phyloP scores from a whole-genome alignment of 2,797 vertebrate species.

The Cyprinella venusta region DNA sequence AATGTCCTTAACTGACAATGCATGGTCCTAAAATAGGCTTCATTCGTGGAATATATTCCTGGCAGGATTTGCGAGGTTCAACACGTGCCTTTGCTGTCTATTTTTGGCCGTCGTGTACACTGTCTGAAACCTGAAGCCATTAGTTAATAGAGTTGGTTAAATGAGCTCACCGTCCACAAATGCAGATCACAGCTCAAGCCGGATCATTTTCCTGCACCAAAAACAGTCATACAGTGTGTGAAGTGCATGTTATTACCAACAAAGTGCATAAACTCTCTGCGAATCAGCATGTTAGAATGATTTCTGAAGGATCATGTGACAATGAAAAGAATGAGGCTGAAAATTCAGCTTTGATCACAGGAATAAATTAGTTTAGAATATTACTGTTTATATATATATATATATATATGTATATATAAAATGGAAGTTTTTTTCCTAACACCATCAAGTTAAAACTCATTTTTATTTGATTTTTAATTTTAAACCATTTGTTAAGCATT shows the following conservation, averaged over 20 bases:
- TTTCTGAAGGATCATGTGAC: neutral
- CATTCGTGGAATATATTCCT: neutral
- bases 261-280: neutral
- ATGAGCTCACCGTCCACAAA: conserved; percentile 62
- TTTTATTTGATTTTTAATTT: no score
- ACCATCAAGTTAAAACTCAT: no score
- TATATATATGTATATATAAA: no score
- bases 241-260: neutral
- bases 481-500: no score
- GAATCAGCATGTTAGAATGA: neutral
- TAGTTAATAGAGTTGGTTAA: conserved; percentile 42
- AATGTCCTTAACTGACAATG: neutral
- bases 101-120: conserved; percentile 70
- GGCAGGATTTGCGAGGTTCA: neutral
- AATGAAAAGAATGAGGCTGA: neutral
- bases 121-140: conserved; percentile 69
- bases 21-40: neutral
- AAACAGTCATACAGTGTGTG: conserved; percentile 21
- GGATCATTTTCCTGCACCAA: conserved; percentile 60
- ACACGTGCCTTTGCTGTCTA: conserved; percentile 57
- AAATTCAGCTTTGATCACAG: no score
- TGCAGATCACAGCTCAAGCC: conserved; percentile 53
- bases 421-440: no score
- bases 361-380: no score
- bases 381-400: no score